Conservation (phyloP, 2,113 vertebrate genomes). For the Eira barbara region DNA sequence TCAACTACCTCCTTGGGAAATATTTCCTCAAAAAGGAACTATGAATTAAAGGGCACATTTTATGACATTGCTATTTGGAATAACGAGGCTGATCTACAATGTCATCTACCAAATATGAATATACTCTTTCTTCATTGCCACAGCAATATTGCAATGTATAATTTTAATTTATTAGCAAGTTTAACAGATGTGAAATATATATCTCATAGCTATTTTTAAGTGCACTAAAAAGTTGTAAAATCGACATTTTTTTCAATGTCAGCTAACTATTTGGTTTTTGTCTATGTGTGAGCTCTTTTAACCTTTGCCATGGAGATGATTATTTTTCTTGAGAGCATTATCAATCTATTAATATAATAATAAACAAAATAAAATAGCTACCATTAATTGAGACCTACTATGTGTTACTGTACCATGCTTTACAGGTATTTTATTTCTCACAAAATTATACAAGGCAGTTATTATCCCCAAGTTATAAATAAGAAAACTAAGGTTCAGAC, state of each 20-base stretch:
- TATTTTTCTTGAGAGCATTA: not conserved
- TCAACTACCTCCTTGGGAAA: not conserved
- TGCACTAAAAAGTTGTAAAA: not conserved
- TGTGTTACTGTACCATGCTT: not conserved
- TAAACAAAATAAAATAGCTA: not conserved
- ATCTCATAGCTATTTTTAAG: not conserved
- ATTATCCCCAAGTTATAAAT: not conserved
- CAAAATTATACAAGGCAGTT: not conserved
- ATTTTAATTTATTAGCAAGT: constrained; percentile 23
- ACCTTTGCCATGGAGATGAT: not conserved
- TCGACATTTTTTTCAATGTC: not conserved
- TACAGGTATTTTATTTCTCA: not conserved
- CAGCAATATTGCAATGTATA: not conserved
- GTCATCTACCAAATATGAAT: not conserved
- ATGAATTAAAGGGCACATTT: not conserved
- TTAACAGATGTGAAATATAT: not conserved
- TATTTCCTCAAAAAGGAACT: not conserved
- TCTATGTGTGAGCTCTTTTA: constrained; percentile 12
- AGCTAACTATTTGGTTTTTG: not conserved
- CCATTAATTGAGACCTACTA: not conserved
- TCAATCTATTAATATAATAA: not conserved
- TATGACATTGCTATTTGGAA: not conserved
- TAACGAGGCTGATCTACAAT: not conserved
- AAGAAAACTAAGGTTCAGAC: not conserved
- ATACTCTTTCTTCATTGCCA: not conserved